A percentile compares a stretch with the other conserved stretches of the same genome.
Conservation (phyloP, 2,888 invertebrate genomes). For the Isoperla grammatica region DNA sequence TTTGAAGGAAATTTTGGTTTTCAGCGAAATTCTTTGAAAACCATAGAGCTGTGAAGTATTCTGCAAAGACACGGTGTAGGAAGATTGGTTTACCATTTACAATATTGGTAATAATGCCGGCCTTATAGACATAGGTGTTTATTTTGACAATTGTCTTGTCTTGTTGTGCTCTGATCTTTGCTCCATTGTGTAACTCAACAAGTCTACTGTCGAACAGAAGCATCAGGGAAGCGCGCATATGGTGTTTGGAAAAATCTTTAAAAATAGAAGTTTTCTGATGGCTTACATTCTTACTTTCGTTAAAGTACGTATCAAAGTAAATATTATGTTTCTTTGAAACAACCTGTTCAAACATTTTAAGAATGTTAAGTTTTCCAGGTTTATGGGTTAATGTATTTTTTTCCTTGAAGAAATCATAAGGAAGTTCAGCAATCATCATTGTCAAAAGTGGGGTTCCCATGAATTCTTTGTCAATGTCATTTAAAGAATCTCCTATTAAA, state of each 20-base stretch:
- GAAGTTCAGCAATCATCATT: background rate
- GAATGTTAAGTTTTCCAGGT: background rate
- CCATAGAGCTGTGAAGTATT: constrained; percentile 25
- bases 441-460: background rate
- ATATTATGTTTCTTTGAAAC: background rate
- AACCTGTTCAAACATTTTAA: background rate
- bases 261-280: too few relatives aligned
- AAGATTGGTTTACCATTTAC: constrained; percentile 18
- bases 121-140: background rate
- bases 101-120: constrained; percentile 16
- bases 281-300: background rate
- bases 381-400: background rate
- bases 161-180: too few relatives aligned
- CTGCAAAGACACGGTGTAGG: constrained; percentile 23
- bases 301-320: background rate
- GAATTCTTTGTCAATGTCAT: background rate
- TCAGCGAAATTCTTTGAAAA: constrained; percentile 10
- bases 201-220: background rate
- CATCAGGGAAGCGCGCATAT: background rate
- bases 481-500: background rate
- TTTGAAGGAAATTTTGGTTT: constrained; percentile 5
- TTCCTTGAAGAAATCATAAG: too few relatives aligned
- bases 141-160: too few relatives aligned
- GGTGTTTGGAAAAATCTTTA: background rate
- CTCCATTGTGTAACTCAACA: background rate